These are phyloP conservation scores for Labroides dimidiatus DNA, from an alignment of 2,797 vertebrate genomes.

Conservation along the genomic window DNA sequence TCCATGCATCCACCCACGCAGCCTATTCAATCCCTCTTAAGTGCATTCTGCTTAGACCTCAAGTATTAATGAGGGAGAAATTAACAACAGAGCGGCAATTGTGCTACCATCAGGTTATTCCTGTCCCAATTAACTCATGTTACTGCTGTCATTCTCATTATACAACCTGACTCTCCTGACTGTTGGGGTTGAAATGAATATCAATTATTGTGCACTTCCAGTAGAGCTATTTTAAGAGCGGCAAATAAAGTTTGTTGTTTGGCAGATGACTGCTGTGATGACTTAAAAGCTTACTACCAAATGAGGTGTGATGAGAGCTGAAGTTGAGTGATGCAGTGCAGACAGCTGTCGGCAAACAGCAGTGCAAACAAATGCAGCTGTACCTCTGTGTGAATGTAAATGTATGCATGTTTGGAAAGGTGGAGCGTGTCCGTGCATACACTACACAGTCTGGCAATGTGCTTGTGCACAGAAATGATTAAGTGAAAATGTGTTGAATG, in stretches of 20 bases:
- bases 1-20: slow-evolving; percentile 27
- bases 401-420: slow-evolving; percentile 10
- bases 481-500: slow-evolving; percentile 10
- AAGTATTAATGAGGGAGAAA: slow-evolving; percentile 71
- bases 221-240: slow-evolving; percentile 17
- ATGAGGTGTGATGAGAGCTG: slow-evolving; percentile 18
- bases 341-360: slow-evolving; percentile 35
- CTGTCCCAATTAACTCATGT: slow-evolving; percentile 71
- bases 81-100: slow-evolving; percentile 56
- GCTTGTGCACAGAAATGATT: slow-evolving; percentile 17
- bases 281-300: slow-evolving; percentile 10
- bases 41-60: slow-evolving; percentile 61
- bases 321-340: slow-evolving; percentile 12
- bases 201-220: slow-evolving; percentile 23
- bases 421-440: slow-evolving; percentile 1
- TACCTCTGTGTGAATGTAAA: slow-evolving; percentile 6
- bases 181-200: slow-evolving; percentile 31
- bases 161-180: slow-evolving; percentile 16
- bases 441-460: background rate
- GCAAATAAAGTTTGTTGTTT: slow-evolving; percentile 27
- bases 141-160: slow-evolving; percentile 56
- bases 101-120: slow-evolving; percentile 62
- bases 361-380: slow-evolving; percentile 14
- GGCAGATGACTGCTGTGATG: slow-evolving; percentile 19
- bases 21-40: slow-evolving; percentile 50